A percentile compares a stretch with the other conserved stretches of the same genome.
phyloP scores from a whole-genome alignment of 2,797 vertebrate species.

The Tenualosa thibaudeaui region DNA sequence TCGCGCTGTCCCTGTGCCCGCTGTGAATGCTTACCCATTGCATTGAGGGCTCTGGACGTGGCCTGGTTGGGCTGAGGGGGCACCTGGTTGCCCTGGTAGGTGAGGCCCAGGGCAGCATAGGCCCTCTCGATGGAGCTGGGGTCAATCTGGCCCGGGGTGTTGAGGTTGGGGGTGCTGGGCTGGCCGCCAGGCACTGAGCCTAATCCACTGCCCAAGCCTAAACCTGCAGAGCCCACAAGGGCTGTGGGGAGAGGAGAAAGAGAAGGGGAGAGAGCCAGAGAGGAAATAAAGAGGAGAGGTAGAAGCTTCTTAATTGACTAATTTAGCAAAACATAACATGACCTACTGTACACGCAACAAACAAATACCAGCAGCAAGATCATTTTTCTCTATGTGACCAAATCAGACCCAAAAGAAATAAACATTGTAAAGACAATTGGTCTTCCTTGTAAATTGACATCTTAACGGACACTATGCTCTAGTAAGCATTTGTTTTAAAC shows the following conservation, averaged over 20 bases:
- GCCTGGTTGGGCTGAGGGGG: slow-evolving; percentile 79
- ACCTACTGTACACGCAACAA: background rate
- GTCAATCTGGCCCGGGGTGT: slow-evolving; percentile 92
- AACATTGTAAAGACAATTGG: background rate
- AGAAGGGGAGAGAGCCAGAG: background rate
- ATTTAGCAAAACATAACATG: background rate
- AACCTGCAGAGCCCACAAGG: slow-evolving; percentile 79
- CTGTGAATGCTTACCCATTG: slow-evolving; percentile 79
- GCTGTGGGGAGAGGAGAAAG: slow-evolving; percentile 67
- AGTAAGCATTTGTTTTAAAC: background rate
- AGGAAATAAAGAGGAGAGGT: background rate
- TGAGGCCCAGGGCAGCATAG: slow-evolving; percentile 93
- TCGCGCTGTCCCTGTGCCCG: background rate
- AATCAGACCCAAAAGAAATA: background rate
- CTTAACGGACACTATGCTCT: background rate
- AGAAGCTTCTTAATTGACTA: background rate
- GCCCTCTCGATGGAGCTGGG: slow-evolving; percentile 98
- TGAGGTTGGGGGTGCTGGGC: slow-evolving; percentile 84
- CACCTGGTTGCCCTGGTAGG: slow-evolving; percentile 96
- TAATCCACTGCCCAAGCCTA: slow-evolving; percentile 83
- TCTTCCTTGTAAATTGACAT: background rate
- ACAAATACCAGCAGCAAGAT: background rate
- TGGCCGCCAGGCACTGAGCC: slow-evolving; percentile 85
- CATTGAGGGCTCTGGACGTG: slow-evolving; percentile 84
- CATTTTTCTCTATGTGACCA: background rate